These are phyloP conservation scores for Heteractis magnifica DNA, from an alignment of 92 coral and sea anemone genomes.

Conservation along the genomic window DNA sequence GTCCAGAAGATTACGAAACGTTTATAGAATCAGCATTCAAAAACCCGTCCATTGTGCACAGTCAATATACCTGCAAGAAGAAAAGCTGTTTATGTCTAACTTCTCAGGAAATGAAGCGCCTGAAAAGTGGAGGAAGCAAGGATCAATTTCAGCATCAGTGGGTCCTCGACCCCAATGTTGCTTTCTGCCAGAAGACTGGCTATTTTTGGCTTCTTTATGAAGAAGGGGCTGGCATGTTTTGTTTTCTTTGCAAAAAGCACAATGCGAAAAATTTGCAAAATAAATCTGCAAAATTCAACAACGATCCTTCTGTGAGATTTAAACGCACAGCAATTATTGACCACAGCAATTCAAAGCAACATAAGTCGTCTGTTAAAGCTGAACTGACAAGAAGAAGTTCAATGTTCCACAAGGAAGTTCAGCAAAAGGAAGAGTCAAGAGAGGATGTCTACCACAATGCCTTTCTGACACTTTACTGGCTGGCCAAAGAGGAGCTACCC, in stretches of 20 bases:
- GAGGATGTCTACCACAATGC: slow-evolving; percentile 56
- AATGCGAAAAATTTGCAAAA: slow-evolving; percentile 33
- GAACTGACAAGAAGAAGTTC: slow-evolving; percentile 56
- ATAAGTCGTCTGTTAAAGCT: slow-evolving; percentile 39
- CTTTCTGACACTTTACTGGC: slow-evolving; percentile 60
- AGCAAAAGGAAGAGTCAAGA: slow-evolving; percentile 31
- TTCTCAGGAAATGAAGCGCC: too few relatives aligned
- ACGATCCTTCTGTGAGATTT: slow-evolving; percentile 45
- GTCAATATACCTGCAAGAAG: slow-evolving; percentile 4
- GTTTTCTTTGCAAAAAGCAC: slow-evolving; percentile 51
- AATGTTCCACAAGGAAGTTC: slow-evolving; percentile 37
- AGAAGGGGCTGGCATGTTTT: slow-evolving; percentile 59
- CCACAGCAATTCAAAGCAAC: slow-evolving; percentile 53
- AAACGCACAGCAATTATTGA: slow-evolving; percentile 28
- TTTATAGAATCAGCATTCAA: too few relatives aligned
- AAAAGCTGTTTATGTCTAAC: neutral
- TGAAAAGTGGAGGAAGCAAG: too few relatives aligned
- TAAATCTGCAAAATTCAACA: slow-evolving; percentile 38
- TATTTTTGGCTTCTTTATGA: slow-evolving; percentile 30
- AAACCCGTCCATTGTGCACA: too few relatives aligned
- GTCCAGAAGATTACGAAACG: too few relatives aligned
- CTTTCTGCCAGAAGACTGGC: slow-evolving; percentile 4
- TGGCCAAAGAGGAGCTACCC: slow-evolving; percentile 61
- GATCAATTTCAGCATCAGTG: slow-evolving; percentile 24
- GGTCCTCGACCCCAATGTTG: slow-evolving; percentile 3